Percentiles rank a stretch among this genome's conserved stretches.
Evolutionary conservation across 2,888 invertebrate species (phyloP).

Genomic region (Epistrophella euchroma): DNA sequence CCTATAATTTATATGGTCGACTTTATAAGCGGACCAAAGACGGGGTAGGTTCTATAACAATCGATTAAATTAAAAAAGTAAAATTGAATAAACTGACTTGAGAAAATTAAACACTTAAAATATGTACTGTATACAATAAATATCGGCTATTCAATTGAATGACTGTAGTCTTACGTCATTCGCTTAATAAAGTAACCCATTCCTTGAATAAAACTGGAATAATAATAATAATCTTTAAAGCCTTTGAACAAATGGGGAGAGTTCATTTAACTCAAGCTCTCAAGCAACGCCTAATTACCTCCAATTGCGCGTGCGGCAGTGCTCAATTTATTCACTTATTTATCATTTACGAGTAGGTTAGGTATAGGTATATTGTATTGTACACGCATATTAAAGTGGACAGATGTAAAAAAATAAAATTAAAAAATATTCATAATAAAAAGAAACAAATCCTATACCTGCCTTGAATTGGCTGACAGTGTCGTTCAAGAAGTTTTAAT

Average conservation of each 20-base stretch:
- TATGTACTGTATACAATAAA: background rate
- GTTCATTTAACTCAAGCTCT: slow-evolving; percentile 74
- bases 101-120: slow-evolving; percentile 25
- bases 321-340: slow-evolving; percentile 73
- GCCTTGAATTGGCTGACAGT: slow-evolving; percentile 52
- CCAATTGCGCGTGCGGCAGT: slow-evolving; percentile 69
- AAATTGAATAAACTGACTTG: background rate
- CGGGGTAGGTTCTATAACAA: background rate
- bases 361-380: slow-evolving; percentile 18
- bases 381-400: slow-evolving; percentile 71
- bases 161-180: slow-evolving; percentile 66
- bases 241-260: slow-evolving; percentile 65
- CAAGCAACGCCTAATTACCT: slow-evolving; percentile 75
- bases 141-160: slow-evolving; percentile 52
- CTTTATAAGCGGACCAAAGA: background rate
- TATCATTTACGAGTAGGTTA: slow-evolving; percentile 65
- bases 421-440: slow-evolving; percentile 17
- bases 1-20: no score
- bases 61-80: background rate
- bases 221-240: slow-evolving; percentile 67
- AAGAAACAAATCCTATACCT: slow-evolving; percentile 48
- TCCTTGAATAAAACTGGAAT: slow-evolving; percentile 67
- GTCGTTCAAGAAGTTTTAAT: slow-evolving; percentile 54
- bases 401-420: slow-evolving; percentile 62
- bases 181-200: slow-evolving; percentile 70